Percentiles rank a stretch among this genome's conserved stretches.
Conservation (phyloP, 2,797 vertebrate genomes). For the Sebastes itinus region DNA sequence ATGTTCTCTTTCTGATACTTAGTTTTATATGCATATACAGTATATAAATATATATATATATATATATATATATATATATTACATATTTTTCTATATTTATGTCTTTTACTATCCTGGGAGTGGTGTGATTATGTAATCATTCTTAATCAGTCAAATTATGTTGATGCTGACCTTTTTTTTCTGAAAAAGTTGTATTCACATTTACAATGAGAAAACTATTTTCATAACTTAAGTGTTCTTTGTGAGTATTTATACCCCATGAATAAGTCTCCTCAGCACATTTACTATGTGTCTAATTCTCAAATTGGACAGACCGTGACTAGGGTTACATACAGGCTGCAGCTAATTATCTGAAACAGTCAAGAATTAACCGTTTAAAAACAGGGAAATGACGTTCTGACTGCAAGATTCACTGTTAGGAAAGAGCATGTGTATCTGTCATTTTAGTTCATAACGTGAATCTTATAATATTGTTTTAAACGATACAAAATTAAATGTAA, state of each 20-base stretch:
- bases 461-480: not conserved
- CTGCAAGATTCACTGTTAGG: not conserved
- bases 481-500: not conserved
- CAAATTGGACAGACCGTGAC: constrained; percentile 18
- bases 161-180: constrained; percentile 54
- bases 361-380: not conserved
- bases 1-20: constrained; percentile 66
- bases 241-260: constrained; percentile 50
- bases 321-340: constrained; percentile 31
- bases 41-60: constrained; percentile 61
- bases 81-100: constrained; percentile 81
- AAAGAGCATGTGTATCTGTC: not conserved
- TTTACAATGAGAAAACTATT: constrained; percentile 60
- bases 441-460: not conserved
- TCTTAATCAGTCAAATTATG: constrained; percentile 60
- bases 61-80: constrained; percentile 60
- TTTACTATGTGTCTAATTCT: constrained; percentile 21
- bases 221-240: constrained; percentile 43
- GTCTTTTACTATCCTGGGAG: constrained; percentile 76
- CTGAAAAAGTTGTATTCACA: constrained; percentile 46
- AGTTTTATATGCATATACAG: constrained; percentile 77
- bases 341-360: constrained; percentile 14
- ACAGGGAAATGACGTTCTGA: not conserved
- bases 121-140: constrained; percentile 78
- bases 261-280: constrained; percentile 55